Evolutionary conservation across 2,113 vertebrate genomes (phyloP), one percentile per base, ranked within the genome.

Genomic region (Nanorana parkeri): DNA sequence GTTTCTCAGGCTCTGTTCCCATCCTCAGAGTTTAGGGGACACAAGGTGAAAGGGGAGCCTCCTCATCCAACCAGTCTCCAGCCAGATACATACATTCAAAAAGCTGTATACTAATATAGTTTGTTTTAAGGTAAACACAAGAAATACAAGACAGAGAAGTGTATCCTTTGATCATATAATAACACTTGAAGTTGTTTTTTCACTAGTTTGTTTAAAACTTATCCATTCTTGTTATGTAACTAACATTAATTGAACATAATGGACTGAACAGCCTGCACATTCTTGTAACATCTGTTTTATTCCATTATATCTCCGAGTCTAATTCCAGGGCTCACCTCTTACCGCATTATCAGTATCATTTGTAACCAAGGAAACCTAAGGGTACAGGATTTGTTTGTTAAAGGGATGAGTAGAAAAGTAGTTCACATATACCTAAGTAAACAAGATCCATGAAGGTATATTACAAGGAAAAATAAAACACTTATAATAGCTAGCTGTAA

Each of bases 161-260:
- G 21, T 61, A 11, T 61, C 16, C 24, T 61, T 61, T 21, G n/a
- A 61, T 61, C 10, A 23, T 1, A 61, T 23, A 63, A 63, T 47
- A 1, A 47, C 41, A 23, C 21, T 60, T 60, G 0, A 60, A 7
- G 23, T 36, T 21, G 2, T 41, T 36, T 36, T 5, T 32, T 36
- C 21, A 61, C 52, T 5, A 61, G 24, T 63, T 64, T 65, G 61
- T 67, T 84, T 67, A 61, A 68, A 20, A 66, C 41, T 2, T 47
- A 84, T 74, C n/a, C 84, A 60, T 76, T 72, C 4, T 76, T 73
- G 52, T 68, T 3, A 47, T 36, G 0, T 32, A 51, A 19, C 41
- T 81, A 83, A n/a, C 71, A 81, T 15, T n/a, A 85, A 84, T 78
- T 87, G 72, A 78, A 17, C 56, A 77, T 80, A 69, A 86, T 61